phyloP scores from a whole-genome alignment of 2,113 vertebrate genomes.

The Erythrocebus patas region DNA sequence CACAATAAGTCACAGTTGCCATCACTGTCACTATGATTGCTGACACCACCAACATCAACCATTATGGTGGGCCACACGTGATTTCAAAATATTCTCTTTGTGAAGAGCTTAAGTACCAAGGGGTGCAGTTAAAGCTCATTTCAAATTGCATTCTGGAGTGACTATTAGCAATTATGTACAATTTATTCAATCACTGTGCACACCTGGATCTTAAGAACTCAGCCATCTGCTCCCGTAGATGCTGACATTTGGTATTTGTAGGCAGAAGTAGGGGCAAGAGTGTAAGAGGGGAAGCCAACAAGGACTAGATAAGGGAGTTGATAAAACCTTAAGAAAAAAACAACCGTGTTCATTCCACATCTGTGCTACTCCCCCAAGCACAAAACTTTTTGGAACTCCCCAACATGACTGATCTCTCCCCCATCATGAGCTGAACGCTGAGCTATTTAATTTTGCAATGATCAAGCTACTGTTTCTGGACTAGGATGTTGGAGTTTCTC shows the following conservation, averaged over 20 bases:
- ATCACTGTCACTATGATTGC: neutral
- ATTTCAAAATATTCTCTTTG: neutral
- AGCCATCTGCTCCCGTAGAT: neutral
- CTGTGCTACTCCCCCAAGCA: neutral
- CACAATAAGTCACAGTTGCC: neutral
- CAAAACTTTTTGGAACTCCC: conserved; percentile 11
- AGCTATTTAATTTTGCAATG: conserved; percentile 33
- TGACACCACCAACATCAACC: neutral
- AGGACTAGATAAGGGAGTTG: neutral
- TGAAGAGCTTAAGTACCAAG: neutral
- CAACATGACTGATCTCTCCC: neutral
- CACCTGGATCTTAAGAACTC: neutral
- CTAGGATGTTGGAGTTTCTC: neutral
- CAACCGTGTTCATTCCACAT: neutral
- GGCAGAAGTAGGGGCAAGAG: neutral
- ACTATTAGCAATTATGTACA: neutral
- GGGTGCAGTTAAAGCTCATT: neutral
- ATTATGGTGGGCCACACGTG: rapidly evolving
- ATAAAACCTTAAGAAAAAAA: neutral
- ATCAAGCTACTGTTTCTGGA: neutral
- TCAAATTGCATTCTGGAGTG: neutral
- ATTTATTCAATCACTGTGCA: neutral
- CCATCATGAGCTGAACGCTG: conserved; percentile 36
- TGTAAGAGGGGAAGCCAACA: neutral
- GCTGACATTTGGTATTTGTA: neutral